Evolutionary conservation across 2,888 invertebrate species (phyloP).

Genomic region (Octonoba sinensis): DNA sequence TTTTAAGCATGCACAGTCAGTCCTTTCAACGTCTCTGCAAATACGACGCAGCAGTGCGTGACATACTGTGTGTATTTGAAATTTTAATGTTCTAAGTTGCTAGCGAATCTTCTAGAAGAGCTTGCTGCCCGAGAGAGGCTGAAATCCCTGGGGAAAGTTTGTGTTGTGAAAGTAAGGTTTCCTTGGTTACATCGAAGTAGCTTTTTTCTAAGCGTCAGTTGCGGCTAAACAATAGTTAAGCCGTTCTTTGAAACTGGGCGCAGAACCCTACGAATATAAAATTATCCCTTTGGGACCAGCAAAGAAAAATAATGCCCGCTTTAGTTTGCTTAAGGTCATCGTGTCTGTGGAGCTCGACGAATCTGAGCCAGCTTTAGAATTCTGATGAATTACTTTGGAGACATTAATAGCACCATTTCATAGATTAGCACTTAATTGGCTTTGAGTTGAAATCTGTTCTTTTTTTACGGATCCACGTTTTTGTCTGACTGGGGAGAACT

Average conservation of each 20-base stretch:
- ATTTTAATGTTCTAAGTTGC: no score
- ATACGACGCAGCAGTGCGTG: no score
- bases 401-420: no score
- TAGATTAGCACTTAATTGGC: no score
- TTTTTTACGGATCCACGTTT: no score
- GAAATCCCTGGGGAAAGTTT: constrained; percentile 7
- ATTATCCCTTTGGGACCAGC: background rate
- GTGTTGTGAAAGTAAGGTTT: constrained; percentile 21
- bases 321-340: constrained; percentile 37
- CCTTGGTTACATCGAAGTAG: constrained; percentile 23
- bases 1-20: no score
- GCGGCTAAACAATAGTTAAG: constrained; percentile 20
- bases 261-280: constrained; percentile 32
- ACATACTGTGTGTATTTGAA: no score
- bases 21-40: no score
- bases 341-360: constrained; percentile 24
- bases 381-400: constrained; percentile 10
- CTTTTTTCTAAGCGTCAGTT: constrained; percentile 18
- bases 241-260: constrained; percentile 24
- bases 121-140: no score
- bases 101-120: no score
- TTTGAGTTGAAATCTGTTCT: no score
- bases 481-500: no score
- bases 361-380: constrained; percentile 18
- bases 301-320: constrained; percentile 22